phyloP scores from a whole-genome alignment of 2,888 invertebrate genomes.

The Orchesella flavescens region DNA sequence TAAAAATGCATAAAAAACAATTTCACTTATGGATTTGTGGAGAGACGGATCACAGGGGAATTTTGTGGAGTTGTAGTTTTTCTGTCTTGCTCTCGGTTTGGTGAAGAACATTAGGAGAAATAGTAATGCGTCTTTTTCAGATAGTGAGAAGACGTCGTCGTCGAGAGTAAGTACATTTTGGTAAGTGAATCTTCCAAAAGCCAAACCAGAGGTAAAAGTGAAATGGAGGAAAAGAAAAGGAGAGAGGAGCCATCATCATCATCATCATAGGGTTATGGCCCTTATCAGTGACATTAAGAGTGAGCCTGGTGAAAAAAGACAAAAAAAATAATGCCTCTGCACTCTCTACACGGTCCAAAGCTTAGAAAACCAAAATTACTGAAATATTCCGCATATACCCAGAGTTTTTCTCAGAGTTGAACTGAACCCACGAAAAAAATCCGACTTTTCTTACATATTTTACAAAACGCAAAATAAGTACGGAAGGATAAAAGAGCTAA shows the following conservation, averaged over 20 bases:
- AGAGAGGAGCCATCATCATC: slow-evolving; percentile 13
- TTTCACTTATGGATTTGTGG: slow-evolving; percentile 32
- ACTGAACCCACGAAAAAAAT: too few relatives aligned
- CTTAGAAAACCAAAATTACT: not conserved
- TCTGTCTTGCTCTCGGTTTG: not conserved
- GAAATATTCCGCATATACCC: too few relatives aligned
- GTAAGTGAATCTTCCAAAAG: not conserved
- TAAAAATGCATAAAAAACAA: slow-evolving; percentile 18
- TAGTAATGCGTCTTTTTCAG: slow-evolving; percentile 26
- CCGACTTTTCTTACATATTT: too few relatives aligned
- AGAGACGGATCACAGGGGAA: slow-evolving; percentile 21
- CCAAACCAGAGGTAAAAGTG: not conserved
- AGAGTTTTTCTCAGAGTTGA: too few relatives aligned
- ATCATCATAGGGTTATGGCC: slow-evolving; percentile 10
- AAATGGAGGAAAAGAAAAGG: not conserved
- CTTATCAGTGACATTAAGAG: slow-evolving; percentile 55
- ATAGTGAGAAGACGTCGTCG: not conserved
- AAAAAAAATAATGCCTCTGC: not conserved
- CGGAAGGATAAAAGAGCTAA: too few relatives aligned
- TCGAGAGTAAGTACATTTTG: not conserved
- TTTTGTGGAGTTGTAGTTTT: not conserved
- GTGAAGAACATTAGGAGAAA: not conserved
- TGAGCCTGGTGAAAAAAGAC: not conserved
- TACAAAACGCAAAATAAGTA: too few relatives aligned
- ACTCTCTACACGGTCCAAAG: not conserved